Conservation (phyloP, 2,113 vertebrate genomes). For the Spea bombifrons region DNA sequence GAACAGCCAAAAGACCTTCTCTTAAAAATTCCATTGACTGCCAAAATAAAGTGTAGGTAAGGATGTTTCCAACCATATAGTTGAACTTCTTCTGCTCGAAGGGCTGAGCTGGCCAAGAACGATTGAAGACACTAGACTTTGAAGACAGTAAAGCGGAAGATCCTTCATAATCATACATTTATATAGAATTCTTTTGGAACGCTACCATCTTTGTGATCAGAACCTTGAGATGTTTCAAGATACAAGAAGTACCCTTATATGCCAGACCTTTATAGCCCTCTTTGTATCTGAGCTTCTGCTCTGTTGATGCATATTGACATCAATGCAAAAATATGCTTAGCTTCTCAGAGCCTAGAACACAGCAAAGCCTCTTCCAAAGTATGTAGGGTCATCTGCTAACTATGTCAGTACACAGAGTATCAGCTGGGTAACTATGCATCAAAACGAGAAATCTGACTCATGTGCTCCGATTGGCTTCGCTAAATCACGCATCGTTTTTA, state of each 20-base stretch:
- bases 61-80: no score
- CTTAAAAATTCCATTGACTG: no score
- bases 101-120: no score
- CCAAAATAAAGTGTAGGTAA: no score
- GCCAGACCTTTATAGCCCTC: slow-evolving; percentile 4
- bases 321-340: slow-evolving; percentile 8
- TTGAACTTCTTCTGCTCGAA: no score
- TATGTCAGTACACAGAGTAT: slow-evolving; percentile 7
- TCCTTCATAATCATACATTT: slow-evolving; percentile 10
- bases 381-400: slow-evolving; percentile 11
- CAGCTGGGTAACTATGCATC: neutral
- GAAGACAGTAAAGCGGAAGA: slow-evolving; percentile 1
- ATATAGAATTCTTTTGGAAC: slow-evolving; percentile 20
- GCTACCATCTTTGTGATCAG: slow-evolving; percentile 34
- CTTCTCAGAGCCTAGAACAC: neutral
- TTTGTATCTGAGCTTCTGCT: slow-evolving; percentile 10
- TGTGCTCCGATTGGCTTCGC: neutral
- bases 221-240: slow-evolving; percentile 31
- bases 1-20: no score
- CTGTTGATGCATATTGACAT: slow-evolving; percentile 26
- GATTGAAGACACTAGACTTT: neutral
- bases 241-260: slow-evolving; percentile 27
- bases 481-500: neutral
- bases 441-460: neutral
- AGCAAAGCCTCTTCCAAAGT: slow-evolving; percentile 16